These are phyloP conservation scores for Caenorhabditis inopinata DNA, from an alignment of 1,140 invertebrate genomes.

Conservation along the genomic window DNA sequence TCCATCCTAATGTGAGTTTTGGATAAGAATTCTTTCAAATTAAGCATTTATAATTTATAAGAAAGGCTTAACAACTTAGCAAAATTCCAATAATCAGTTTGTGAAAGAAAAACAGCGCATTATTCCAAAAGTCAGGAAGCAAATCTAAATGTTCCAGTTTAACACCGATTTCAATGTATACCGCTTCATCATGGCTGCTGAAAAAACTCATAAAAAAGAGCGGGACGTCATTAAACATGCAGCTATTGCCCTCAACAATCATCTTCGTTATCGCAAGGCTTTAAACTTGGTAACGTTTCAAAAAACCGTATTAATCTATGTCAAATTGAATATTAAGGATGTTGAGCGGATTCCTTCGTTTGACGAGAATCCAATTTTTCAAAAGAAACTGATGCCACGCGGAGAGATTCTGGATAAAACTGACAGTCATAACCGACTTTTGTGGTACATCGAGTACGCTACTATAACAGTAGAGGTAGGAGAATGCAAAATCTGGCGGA, in stretches of 20 bases:
- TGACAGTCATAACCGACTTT: slow-evolving; percentile 59
- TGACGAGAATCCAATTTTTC: slow-evolving; percentile 64
- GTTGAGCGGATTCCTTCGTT: slow-evolving; percentile 56
- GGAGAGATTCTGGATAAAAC: slow-evolving; percentile 56
- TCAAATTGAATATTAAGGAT: slow-evolving; percentile 49
- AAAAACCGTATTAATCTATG: neutral
- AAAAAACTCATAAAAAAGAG: slow-evolving; percentile 52
- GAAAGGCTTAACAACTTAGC: too few relatives aligned
- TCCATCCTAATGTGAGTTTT: slow-evolving; percentile 60
- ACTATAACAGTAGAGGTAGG: slow-evolving; percentile 64
- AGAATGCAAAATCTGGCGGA: neutral
- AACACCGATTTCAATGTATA: slow-evolving; percentile 66
- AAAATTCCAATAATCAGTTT: neutral
- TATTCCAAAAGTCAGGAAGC: too few relatives aligned
- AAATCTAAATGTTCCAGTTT: slow-evolving; percentile 53
- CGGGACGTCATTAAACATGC: slow-evolving; percentile 61
- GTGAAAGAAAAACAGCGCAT: too few relatives aligned
- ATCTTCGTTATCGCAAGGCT: slow-evolving; percentile 61
- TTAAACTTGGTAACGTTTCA: slow-evolving; percentile 58
- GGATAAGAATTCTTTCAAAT: too few relatives aligned
- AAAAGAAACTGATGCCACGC: slow-evolving; percentile 55
- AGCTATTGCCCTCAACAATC: slow-evolving; percentile 58
- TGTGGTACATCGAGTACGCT: slow-evolving; percentile 65
- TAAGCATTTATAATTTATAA: neutral
- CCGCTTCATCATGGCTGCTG: slow-evolving; percentile 61